Percentiles rank a stretch among this genome's conserved stretches.
These are phyloP conservation scores for Grapholita molesta DNA, from an alignment of 1,140 invertebrate species.

Conservation along the genomic window DNA sequence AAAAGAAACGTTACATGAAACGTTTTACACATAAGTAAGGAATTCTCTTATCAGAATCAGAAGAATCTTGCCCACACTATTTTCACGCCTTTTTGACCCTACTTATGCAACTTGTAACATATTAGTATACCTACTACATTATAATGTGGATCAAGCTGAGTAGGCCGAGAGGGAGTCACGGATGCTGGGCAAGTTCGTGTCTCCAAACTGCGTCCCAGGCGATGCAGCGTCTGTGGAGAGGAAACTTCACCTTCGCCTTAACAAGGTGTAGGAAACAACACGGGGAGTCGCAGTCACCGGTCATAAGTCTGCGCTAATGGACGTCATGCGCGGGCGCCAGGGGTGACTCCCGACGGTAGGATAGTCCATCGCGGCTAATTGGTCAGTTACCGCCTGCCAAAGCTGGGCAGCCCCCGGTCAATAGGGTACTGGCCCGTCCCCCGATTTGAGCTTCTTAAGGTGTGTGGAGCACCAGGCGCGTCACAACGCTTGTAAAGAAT, in stretches of 20 bases:
- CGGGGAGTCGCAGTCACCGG: no score
- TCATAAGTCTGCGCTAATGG: no score
- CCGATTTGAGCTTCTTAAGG: neutral
- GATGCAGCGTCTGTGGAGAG: neutral
- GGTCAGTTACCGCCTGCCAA: conserved; percentile 22
- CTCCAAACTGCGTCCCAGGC: neutral
- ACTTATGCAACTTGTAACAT: no score
- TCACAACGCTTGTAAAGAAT: neutral
- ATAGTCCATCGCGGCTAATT: conserved; percentile 8
- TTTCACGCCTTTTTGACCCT: no score
- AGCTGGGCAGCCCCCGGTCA: conserved; percentile 31
- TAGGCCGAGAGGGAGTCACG: neutral
- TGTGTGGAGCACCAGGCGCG: neutral
- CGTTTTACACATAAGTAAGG: no score
- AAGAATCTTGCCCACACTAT: no score
- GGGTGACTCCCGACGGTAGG: conserved; percentile 6
- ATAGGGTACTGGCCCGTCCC: conserved; percentile 27
- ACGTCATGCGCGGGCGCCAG: neutral
- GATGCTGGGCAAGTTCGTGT: neutral
- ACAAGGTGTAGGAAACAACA: no score
- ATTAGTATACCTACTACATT: no score
- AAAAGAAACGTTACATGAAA: no score
- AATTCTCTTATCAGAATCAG: no score
- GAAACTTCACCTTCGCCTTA: neutral
- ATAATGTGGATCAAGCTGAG: neutral